phyloP scores from a whole-genome alignment of 2,113 vertebrate genomes.

The Solenodon paradoxus region DNA sequence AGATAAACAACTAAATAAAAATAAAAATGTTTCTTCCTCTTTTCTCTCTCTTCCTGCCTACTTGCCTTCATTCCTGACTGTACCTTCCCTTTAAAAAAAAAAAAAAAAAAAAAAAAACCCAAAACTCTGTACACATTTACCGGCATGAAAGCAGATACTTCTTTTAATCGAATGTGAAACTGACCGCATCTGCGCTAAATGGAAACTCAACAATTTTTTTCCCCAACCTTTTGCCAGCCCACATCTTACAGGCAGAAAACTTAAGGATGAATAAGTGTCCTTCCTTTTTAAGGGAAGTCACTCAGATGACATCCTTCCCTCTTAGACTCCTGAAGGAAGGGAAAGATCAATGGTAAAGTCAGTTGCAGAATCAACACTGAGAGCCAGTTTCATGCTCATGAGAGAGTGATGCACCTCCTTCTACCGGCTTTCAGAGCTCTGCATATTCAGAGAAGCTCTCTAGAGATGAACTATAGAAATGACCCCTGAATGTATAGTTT shows the following conservation, averaged over 20 bases:
- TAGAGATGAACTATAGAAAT: neutral
- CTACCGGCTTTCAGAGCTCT: neutral
- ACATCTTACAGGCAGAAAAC: neutral
- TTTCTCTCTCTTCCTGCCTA: too few species aligned
- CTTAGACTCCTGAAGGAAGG: neutral
- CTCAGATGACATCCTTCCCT: neutral
- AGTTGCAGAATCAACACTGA: neutral
- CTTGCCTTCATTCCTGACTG: too few species aligned
- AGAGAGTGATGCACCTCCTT: neutral
- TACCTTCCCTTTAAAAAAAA: too few species aligned
- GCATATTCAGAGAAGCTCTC: neutral
- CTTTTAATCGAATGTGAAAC: neutral
- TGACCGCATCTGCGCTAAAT: neutral
- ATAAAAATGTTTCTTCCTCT: too few species aligned
- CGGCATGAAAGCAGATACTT: neutral
- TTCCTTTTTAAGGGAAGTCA: neutral
- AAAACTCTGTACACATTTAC: neutral
- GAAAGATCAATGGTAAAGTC: neutral
- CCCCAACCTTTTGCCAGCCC: neutral
- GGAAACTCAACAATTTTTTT: neutral
- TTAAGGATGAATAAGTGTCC: neutral
- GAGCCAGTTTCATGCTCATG: neutral
- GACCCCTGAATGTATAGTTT: neutral
- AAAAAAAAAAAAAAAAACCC: too few species aligned
- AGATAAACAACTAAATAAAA: too few species aligned